These are phyloP conservation scores for Hystrix brachyura DNA, from an alignment of 2,113 vertebrate species.

Conservation along the genomic window DNA sequence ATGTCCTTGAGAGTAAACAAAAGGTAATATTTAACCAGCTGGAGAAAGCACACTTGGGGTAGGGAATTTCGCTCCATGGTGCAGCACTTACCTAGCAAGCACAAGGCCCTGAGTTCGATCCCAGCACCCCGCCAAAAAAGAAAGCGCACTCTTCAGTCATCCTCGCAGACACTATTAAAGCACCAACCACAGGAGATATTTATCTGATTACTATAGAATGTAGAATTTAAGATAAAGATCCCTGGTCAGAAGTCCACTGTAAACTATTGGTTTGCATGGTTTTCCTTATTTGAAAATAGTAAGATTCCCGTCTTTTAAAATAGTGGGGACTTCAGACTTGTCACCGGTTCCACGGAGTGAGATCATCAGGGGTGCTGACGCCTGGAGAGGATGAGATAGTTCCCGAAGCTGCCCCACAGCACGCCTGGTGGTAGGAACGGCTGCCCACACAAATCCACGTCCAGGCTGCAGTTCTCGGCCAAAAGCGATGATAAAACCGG, in stretches of 20 bases:
- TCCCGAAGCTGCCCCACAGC: neutral
- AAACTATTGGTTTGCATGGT: neutral
- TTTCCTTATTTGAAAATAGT: constrained; percentile 24
- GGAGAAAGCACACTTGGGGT: neutral
- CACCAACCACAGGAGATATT: neutral
- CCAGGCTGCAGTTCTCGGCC: neutral
- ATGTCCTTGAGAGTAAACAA: neutral
- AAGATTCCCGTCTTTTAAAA: neutral
- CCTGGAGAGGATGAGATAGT: neutral
- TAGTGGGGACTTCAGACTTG: neutral
- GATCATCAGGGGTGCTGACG: neutral
- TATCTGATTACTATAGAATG: neutral
- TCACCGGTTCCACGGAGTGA: neutral
- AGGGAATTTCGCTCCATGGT: too few species aligned
- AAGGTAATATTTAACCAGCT: neutral
- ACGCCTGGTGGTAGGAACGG: neutral
- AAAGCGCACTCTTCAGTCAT: neutral
- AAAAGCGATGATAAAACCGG: neutral
- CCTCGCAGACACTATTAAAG: neutral
- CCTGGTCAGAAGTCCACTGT: neutral
- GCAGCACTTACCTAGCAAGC: too few species aligned
- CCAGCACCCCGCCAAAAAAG: neutral
- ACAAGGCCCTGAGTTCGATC: too few species aligned
- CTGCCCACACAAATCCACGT: neutral
- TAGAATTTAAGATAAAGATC: neutral